phyloP scores from a whole-genome alignment of 1,140 invertebrate species.

The Nebria ingens region DNA sequence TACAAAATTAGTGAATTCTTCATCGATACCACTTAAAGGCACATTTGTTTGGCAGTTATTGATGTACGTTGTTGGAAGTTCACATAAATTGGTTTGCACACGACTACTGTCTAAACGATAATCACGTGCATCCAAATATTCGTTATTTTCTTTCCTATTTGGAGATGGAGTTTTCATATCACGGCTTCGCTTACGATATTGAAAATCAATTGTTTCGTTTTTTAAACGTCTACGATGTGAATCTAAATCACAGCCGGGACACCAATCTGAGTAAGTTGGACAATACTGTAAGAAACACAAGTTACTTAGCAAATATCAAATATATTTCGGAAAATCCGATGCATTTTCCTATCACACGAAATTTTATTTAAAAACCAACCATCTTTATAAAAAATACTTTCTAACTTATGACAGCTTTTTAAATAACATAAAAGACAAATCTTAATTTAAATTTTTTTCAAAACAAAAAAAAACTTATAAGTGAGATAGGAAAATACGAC shows the following conservation, averaged over 20 bases:
- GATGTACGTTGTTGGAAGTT: constrained; percentile 33
- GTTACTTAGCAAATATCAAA: neutral
- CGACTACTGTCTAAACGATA: constrained; percentile 17
- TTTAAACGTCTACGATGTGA: constrained; percentile 26
- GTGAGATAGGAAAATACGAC: no score
- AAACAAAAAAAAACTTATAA: no score
- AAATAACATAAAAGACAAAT: no score
- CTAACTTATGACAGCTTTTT: no score
- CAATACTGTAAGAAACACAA: neutral
- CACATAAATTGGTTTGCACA: constrained; percentile 28
- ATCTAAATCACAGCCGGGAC: constrained; percentile 29
- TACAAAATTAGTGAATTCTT: neutral
- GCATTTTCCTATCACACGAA: neutral
- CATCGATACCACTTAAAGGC: neutral
- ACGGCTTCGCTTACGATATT: constrained; percentile 25
- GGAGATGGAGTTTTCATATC: constrained; percentile 28
- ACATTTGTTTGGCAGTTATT: constrained; percentile 28
- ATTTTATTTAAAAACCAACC: neutral
- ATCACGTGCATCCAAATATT: constrained; percentile 28
- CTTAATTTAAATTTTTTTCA: no score
- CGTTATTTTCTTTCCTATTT: constrained; percentile 26
- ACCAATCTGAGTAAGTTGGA: constrained; percentile 25
- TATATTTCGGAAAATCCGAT: no score
- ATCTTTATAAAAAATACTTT: no score
- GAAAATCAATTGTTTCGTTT: constrained; percentile 26